Conservation (phyloP, 1,140 invertebrate genomes). For the Micrasema longulum region DNA sequence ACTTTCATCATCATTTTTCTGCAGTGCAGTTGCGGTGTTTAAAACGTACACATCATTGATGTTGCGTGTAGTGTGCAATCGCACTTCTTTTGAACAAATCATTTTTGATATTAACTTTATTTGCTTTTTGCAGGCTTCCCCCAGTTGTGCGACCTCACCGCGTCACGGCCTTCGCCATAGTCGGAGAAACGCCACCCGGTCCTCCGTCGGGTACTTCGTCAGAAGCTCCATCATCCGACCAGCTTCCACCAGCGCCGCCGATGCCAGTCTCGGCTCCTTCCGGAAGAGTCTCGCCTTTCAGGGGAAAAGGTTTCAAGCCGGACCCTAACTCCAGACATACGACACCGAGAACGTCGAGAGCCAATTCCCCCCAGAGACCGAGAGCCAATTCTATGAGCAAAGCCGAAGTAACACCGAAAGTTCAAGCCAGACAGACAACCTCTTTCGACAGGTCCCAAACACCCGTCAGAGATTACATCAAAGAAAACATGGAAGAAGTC, state of each 20-base stretch:
- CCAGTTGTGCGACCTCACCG: conserved; percentile 62
- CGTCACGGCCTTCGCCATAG: conserved; percentile 64
- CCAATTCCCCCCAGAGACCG: conserved; percentile 64
- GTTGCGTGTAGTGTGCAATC: neutral
- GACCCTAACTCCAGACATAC: conserved; percentile 61
- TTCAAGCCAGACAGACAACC: conserved; percentile 61
- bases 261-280: conserved; percentile 49
- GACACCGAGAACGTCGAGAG: conserved; percentile 47
- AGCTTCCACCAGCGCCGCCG: conserved; percentile 57
- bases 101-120: neutral
- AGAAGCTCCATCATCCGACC: conserved; percentile 49
- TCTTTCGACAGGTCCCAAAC: conserved; percentile 63
- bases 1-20: too few relatives aligned
- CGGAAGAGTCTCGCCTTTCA: conserved; percentile 64
- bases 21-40: too few relatives aligned
- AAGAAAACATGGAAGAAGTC: conserved; percentile 67
- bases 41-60: neutral
- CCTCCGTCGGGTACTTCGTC: conserved; percentile 57
- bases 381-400: conserved; percentile 59
- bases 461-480: conserved; percentile 63
- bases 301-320: conserved; percentile 65
- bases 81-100: neutral
- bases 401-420: conserved; percentile 55
- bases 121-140: conserved; percentile 58
- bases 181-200: conserved; percentile 59